Evolutionary conservation across 2,113 vertebrate species (phyloP), one percentile per base, ranked within the genome.

Genomic region (Pycnonotus jocosus): DNA sequence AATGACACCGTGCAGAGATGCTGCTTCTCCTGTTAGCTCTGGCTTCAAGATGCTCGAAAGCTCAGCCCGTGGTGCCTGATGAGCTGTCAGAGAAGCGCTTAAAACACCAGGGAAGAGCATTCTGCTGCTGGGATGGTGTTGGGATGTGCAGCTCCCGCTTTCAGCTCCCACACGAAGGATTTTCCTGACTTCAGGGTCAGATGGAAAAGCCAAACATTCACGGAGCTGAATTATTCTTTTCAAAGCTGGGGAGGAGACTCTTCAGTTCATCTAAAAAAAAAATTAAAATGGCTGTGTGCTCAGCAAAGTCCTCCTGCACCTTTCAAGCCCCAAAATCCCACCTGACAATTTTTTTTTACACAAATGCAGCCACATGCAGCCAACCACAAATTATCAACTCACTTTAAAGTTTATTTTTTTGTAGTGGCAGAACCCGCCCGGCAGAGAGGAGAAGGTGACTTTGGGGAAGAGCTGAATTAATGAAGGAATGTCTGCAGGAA

Each of bases 241-340:
- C 20, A 74, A 81, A 79, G 5, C 62, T 62, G 21, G 22, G 15
- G 35, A 62, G 37, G 7, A 53, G 38, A 42, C 28, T 58, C 24
- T 18, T 47, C 38, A 81, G 30, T 25, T 50, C 8, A 6, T 15
- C 15, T 50, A 37, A 64, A 64, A 37, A 15, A 35, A 53, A 30
- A 7, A n/a, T n/a, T n/a, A 21, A 17, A 58, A 16, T 2, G 21
- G 7, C 23, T 18, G 4, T 2, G 4, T 11, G 10, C 56, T 56
- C 53, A 60, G 12, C 19, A 47, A 57, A 74, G 38, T 10, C 61
- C 10, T 57, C 16, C 61, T 68, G 40, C 38, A 45, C 9, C 7
- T 31, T 47, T 40, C 12, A 23, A 37, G 7, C 10, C n/a, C 6
- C 2, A 51, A 78, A 64, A 56, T n/a, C 33, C 33, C 31, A 6